A percentile compares a stretch with the other conserved stretches of the same genome.
Conservation (phyloP, 1,140 invertebrate species). For the Dreissena rostriformis region DNA sequence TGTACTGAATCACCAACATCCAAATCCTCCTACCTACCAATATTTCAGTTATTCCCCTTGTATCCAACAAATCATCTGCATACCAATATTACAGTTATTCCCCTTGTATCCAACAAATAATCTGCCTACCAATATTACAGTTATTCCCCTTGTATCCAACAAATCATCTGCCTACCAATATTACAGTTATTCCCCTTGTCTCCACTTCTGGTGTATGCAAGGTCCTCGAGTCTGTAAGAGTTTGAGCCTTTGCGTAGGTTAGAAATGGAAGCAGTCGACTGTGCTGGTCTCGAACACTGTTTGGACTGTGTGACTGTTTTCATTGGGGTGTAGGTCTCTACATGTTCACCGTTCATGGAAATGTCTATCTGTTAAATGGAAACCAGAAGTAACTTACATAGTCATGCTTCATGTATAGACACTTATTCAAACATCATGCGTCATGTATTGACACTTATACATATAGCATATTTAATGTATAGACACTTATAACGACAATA, state of each 20-base stretch:
- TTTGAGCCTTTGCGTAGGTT: slow-evolving; percentile 65
- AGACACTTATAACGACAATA: too few relatives aligned
- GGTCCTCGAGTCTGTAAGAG: slow-evolving; percentile 81
- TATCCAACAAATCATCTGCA: slow-evolving; percentile 1
- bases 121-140: neutral
- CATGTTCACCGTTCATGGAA: slow-evolving; percentile 70
- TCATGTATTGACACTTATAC: too few relatives aligned
- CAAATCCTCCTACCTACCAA: neutral
- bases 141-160: neutral
- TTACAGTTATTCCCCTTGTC: slow-evolving; percentile 84
- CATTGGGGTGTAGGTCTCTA: slow-evolving; percentile 64
- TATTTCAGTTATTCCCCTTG: neutral
- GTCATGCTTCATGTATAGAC: too few relatives aligned
- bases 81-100: slow-evolving; percentile 82
- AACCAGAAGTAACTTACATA: neutral
- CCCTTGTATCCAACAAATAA: slow-evolving; percentile 84
- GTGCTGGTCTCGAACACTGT: slow-evolving; percentile 39
- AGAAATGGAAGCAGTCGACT: neutral
- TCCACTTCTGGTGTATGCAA: slow-evolving; percentile 83
- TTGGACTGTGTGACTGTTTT: slow-evolving; percentile 66
- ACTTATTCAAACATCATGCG: too few relatives aligned
- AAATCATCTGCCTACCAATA: slow-evolving; percentile 81
- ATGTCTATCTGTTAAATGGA: slow-evolving; percentile 67
- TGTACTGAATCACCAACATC: neutral
- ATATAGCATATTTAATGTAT: too few relatives aligned